Evolutionary conservation across 1,140 invertebrate species (phyloP).

Genomic region (Panagrolaimus sp.): DNA sequence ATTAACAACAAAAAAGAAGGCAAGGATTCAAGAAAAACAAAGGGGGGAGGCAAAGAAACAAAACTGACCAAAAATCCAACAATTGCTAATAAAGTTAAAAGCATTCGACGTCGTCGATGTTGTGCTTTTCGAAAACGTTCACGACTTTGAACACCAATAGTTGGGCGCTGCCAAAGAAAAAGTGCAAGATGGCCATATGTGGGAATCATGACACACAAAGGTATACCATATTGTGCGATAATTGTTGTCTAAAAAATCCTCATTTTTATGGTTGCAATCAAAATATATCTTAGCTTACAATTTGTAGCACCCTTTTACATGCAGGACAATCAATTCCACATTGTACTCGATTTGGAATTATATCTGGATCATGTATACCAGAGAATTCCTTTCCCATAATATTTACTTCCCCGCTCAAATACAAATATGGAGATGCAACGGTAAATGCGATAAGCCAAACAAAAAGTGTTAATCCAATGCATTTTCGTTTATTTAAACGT

Average conservation of each 20-base stretch:
- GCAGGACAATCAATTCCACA: conserved; percentile 18
- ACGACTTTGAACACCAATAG: conserved; percentile 19
- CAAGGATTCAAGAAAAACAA: background rate
- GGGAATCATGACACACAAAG: conserved; percentile 28
- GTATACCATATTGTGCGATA: conserved; percentile 27
- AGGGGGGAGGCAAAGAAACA: background rate
- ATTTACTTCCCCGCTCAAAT: conserved; percentile 16
- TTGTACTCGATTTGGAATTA: background rate
- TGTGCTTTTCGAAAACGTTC: conserved; percentile 24
- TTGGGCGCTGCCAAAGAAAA: conserved; percentile 27
- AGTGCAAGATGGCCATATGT: conserved; percentile 28
- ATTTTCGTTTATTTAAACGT: conserved; percentile 18
- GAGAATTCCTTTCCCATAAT: conserved; percentile 8
- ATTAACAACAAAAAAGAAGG: background rate
- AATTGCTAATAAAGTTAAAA: conserved; percentile 22
- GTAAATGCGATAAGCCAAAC: conserved; percentile 25
- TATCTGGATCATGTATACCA: background rate
- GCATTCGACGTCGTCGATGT: conserved; percentile 9
- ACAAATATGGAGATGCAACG: conserved; percentile 26
- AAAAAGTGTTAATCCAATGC: conserved; percentile 19
- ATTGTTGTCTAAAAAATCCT: conserved; percentile 24
- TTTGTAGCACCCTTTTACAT: conserved; percentile 18
- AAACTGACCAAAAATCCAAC: conserved; percentile 18
- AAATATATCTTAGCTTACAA: background rate
- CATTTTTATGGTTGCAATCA: background rate